Conservation (phyloP, 2,797 vertebrate genomes). For the Rhabdophis nuchalis region DNA sequence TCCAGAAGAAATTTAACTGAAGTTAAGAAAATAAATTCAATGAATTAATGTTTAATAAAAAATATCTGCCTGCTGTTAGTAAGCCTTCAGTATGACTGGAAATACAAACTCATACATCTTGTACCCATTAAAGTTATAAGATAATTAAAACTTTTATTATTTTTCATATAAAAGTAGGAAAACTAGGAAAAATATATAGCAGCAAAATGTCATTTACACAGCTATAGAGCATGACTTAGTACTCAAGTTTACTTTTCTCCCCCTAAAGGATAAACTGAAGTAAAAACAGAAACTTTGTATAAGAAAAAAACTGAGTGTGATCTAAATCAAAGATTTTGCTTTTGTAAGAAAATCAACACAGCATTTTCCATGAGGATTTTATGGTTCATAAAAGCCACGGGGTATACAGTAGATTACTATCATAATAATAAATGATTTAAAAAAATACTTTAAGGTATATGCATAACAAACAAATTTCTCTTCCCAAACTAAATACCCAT, state of each 20-base stretch:
- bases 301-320: neutral
- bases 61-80: neutral
- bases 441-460: neutral
- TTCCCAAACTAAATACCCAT: neutral
- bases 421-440: neutral
- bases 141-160: neutral
- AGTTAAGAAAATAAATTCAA: slow-evolving; percentile 5
- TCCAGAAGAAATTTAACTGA: slow-evolving; percentile 39
- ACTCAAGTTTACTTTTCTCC: neutral
- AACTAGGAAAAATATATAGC: neutral
- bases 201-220: neutral
- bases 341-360: neutral
- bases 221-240: neutral
- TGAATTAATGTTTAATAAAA: slow-evolving; percentile 19
- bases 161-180: neutral
- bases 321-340: neutral
- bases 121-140: neutral
- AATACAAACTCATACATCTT: neutral
- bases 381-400: neutral
- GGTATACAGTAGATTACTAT: neutral
- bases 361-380: slow-evolving; percentile 7
- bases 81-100: neutral
- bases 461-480: neutral
- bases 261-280: neutral
- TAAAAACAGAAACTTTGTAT: neutral